Evolutionary conservation across 2,113 vertebrate species (phyloP), one percentile per base, ranked within the genome.

Genomic region (Bettongia penicillata): DNA sequence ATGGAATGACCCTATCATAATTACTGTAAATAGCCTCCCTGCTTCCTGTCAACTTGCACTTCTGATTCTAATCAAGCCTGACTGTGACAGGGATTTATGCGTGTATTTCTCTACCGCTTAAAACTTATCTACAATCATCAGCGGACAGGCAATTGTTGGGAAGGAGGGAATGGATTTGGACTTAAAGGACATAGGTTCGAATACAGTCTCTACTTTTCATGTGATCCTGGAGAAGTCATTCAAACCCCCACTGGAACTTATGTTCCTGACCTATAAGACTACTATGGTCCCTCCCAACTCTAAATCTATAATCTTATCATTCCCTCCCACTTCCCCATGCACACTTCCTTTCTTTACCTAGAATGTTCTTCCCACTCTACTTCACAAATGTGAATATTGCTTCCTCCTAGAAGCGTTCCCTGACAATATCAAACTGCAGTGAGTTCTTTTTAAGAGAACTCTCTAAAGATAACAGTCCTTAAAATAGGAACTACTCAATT

Each of bases 1-100:
- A 48, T 48, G 49, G 90, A 90, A 90, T 49, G 47, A 90, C 10
- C 90, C 48, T 16, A 51, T 51, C 90, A 50, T 90, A 90, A 90
- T 90, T 90, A 90, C 90, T 90, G 90, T 51, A 90, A 90, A 90
- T 51, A 90, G 90, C 90, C 3, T 90, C 28, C 90, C 90, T 23
- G 10, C 24, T 48, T 90, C 48, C 28, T 49, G 49, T 51, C 90
- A 90, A 90, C 47, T 49, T 90, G 48, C 48, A 90, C 90, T 90
- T 50, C 49, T 25, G 48, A 90, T 49, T 90, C 68, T 48, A 90
- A 48, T 90, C 47, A 51, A 90, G 90, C 49, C 6, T 28, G 26
- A 48, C 24, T 90, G 25, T 31, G 26, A 90, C 90, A 31, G 10
- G 49, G 24, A 90, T 90, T 90, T 26, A 26, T 51, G 3, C 25